phyloP scores from a whole-genome alignment of 2,113 vertebrate genomes.

The Chitala chitala region DNA sequence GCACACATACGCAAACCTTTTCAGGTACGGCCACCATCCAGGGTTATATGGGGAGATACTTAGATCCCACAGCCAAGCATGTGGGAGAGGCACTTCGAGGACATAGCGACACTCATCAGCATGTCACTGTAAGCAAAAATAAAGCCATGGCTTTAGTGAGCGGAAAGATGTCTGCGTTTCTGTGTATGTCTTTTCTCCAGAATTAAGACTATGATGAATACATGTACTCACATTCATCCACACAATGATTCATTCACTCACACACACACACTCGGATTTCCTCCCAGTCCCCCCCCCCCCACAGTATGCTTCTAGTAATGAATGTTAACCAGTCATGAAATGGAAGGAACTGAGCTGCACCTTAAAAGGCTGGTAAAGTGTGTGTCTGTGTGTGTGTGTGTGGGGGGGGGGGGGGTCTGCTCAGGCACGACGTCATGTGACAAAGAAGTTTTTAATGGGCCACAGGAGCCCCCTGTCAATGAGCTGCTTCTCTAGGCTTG shows the following conservation, averaged over 20 bases:
- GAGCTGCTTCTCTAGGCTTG: slow-evolving; percentile 36
- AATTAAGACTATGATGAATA: slow-evolving; percentile 51
- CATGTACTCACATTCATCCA: slow-evolving; percentile 42
- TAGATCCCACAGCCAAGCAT: slow-evolving; percentile 15
- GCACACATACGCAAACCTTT: background rate
- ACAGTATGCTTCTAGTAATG: slow-evolving; percentile 46
- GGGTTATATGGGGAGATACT: slow-evolving; percentile 32
- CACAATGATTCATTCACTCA: too few species aligned
- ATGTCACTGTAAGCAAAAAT: slow-evolving; percentile 45
- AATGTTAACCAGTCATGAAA: slow-evolving; percentile 67
- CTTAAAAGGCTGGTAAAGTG: too few species aligned
- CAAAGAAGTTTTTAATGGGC: slow-evolving; percentile 57
- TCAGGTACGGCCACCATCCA: slow-evolving; percentile 14
- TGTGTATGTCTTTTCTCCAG: slow-evolving; percentile 46
- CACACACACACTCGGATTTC: slow-evolving; percentile 19
- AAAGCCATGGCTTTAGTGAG: slow-evolving; percentile 39
- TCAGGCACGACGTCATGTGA: slow-evolving; percentile 55
- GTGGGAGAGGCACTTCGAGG: slow-evolving; percentile 16
- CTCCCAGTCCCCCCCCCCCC: slow-evolving; percentile 24
- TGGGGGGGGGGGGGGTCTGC: slow-evolving; percentile 39
- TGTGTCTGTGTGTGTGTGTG: too few species aligned
- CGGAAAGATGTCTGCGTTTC: slow-evolving; percentile 21
- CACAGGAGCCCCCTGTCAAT: slow-evolving; percentile 50
- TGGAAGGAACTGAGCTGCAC: slow-evolving; percentile 44
- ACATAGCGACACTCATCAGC: slow-evolving; percentile 25